Evolutionary conservation across 2,888 invertebrate genomes (phyloP).

Genomic region (Listrodromus nycthemerus): DNA sequence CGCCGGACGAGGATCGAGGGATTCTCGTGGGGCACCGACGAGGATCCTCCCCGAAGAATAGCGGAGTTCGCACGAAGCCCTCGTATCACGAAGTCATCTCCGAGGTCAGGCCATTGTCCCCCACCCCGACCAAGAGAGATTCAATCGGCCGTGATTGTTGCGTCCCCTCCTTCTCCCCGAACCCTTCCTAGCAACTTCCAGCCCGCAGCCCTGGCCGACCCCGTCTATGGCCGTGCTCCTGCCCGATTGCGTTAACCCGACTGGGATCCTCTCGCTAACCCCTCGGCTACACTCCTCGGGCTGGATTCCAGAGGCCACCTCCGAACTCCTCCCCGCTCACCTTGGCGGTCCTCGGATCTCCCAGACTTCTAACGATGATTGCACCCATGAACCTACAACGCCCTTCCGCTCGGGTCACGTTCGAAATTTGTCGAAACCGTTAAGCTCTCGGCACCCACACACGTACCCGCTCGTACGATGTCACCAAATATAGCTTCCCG

Average conservation of each 20-base stretch:
- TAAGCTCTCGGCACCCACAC: conserved; percentile 30
- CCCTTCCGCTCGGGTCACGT: conserved; percentile 74
- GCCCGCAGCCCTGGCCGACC: conserved; percentile 49
- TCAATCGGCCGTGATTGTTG: conserved; percentile 81
- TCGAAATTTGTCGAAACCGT: conserved; percentile 74
- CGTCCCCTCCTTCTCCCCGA: too few species aligned
- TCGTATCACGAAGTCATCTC: conserved; percentile 71
- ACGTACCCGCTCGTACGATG: neutral
- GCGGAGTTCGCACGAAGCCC: conserved; percentile 31
- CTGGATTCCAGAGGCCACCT: conserved; percentile 54
- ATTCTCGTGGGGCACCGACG: conserved; percentile 8
- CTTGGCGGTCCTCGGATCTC: conserved; percentile 68
- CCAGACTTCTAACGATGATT: conserved; percentile 77
- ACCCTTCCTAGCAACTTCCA: conserved; percentile 69
- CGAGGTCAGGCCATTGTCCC: conserved; percentile 68
- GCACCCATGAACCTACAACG: conserved; percentile 71
- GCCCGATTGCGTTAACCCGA: conserved; percentile 64
- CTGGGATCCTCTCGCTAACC: conserved; percentile 55
- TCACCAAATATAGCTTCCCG: conserved; percentile 9
- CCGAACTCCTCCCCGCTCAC: conserved; percentile 54
- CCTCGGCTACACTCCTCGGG: neutral
- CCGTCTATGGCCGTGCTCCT: conserved; percentile 43
- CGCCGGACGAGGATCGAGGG: conserved; percentile 13
- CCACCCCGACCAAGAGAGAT: conserved; percentile 70
- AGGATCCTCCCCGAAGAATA: conserved; percentile 12